Base-by-base conservation (phyloP, 2,113 vertebrate species). In the Corydoras maculifer region DNA sequence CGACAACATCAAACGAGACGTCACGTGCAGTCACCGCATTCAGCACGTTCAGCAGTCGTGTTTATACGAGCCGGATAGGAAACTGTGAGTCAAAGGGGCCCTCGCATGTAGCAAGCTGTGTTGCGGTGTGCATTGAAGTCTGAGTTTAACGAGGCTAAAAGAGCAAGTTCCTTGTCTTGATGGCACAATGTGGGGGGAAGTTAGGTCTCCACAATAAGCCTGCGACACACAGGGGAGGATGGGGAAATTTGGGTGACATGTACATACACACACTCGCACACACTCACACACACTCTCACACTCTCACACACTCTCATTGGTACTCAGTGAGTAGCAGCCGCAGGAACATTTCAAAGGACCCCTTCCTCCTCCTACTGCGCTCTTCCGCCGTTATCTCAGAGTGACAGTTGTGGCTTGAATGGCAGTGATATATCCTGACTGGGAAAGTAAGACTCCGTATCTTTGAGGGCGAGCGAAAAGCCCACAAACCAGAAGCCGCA, bases 401-500 rank as follows among this genome's bases (percentile, higher is more conserved):
- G 81, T 83, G 86, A 85, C 89, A 90, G 88, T 89, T 87, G 87
- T 87, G 89, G 89, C 88, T 90, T 88, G 84, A 88, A 88, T 86
- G 83, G 87, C 79, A 76, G 83, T 79, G 84, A 88, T 81, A 87
- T 86, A 89, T 89, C 82, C 85, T 87, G 87, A 84, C 84, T 83
- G 69, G 85, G 78, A 87, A 87, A 88, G 87, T 86, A 79, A 88
- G 85, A 87, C 83, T 81, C 77, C 78, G 80, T 87, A 88, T 88
- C 86, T 87, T 80, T 65, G 63, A 65, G 69, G 69, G 69, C 54
- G 50, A 64, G 50, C 12, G 71, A 75, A 84, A 83, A 84, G 83
- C 81, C 81, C 86, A 85, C 87, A 90, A 87, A 86, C 89, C 88
- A 88, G 86, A 85, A 90, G 90, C 88, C 86, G 61, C 82, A 86